These are phyloP conservation scores for Eupithecia subfuscata DNA, from an alignment of 2,888 invertebrate genomes.

Conservation along the genomic window DNA sequence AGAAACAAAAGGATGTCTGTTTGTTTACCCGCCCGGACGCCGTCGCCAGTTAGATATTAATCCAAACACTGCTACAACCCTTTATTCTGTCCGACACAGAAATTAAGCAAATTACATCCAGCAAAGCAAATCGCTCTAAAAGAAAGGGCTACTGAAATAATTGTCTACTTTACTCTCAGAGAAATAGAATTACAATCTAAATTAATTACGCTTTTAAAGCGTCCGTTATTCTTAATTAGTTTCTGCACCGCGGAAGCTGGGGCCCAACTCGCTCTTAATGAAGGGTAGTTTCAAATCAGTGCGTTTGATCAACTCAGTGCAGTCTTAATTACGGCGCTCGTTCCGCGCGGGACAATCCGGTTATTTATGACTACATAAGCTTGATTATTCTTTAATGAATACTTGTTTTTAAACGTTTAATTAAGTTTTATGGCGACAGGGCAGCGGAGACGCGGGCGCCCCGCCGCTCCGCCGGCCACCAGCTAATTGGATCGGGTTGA, in stretches of 20 bases:
- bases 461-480: conserved; percentile 81
- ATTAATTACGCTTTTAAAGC: conserved; percentile 85
- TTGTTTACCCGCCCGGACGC: conserved; percentile 39
- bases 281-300: conserved; percentile 84
- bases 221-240: conserved; percentile 85
- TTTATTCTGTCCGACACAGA: conserved; percentile 75
- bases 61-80: conserved; percentile 57
- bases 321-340: conserved; percentile 84
- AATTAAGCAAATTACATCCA: conserved; percentile 81
- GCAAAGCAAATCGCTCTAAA: conserved; percentile 80
- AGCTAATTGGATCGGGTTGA: conserved; percentile 84
- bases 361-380: conserved; percentile 85
- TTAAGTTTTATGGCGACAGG: conserved; percentile 85
- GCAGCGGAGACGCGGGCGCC: conserved; percentile 75
- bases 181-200: conserved; percentile 85
- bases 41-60: conserved; percentile 49
- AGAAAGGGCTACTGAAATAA: conserved; percentile 84
- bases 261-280: conserved; percentile 75
- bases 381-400: conserved; percentile 85
- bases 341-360: conserved; percentile 83
- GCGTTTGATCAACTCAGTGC: conserved; percentile 85
- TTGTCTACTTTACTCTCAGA: conserved; percentile 82
- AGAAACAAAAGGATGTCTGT: conserved; percentile 45
- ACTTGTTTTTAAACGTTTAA: conserved; percentile 85
- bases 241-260: conserved; percentile 83